Evolutionary conservation across 2,888 invertebrate species (phyloP).

Genomic region (Orthonychiurus folsomi): DNA sequence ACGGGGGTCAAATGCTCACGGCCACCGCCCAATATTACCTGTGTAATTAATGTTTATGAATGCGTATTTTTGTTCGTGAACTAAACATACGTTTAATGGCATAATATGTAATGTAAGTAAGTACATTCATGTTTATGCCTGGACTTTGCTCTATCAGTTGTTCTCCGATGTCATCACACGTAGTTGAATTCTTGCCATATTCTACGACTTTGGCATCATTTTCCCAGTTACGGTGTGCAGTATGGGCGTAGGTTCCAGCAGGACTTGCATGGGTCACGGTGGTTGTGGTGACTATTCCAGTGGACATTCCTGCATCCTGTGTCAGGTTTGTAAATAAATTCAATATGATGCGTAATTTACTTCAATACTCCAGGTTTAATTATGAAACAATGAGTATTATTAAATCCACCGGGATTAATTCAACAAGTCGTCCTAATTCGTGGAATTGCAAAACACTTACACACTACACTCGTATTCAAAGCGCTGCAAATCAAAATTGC

Average conservation of each 20-base stretch:
- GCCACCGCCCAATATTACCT: slow-evolving; percentile 41
- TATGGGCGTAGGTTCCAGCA: slow-evolving; percentile 48
- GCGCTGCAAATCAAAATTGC: no score
- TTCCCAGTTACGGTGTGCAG: slow-evolving; percentile 62
- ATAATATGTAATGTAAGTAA: slow-evolving; percentile 6
- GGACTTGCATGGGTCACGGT: slow-evolving; percentile 36
- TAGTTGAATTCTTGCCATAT: slow-evolving; percentile 34
- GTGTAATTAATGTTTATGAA: neutral
- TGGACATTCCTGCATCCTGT: slow-evolving; percentile 52
- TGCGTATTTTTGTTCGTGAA: no score
- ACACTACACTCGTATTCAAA: no score
- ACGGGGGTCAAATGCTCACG: neutral
- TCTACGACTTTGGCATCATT: slow-evolving; percentile 57
- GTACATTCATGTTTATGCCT: slow-evolving; percentile 63
- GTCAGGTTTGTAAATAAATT: no score
- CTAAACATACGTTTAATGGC: neutral
- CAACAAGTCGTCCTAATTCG: slow-evolving; percentile 35
- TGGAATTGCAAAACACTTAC: no score
- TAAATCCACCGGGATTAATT: no score
- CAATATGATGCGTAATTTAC: neutral
- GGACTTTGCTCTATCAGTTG: slow-evolving; percentile 70
- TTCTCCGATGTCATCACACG: slow-evolving; percentile 72
- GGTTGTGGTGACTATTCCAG: slow-evolving; percentile 38
- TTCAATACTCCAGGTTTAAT: neutral
- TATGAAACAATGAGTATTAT: neutral